Base-by-base conservation (phyloP, 92 coral and sea anemone genomes). In the Heliopora coerulea region DNA sequence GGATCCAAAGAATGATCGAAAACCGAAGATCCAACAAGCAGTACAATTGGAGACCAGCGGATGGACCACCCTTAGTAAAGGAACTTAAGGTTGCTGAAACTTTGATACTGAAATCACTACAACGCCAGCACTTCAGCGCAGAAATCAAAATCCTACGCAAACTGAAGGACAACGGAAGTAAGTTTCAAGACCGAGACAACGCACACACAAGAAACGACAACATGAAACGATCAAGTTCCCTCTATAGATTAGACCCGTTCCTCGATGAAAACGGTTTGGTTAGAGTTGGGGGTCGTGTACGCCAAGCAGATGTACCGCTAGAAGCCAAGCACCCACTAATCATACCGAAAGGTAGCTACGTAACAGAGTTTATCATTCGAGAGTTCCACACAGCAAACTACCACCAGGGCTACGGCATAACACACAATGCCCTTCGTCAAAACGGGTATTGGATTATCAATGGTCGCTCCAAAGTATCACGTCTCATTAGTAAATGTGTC, bases 1-100 rank as follows among this genome's bases (percentile, higher is more conserved):
- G 54, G 2, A 76, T 82, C 32, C 82, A 66, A 62, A 59, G 78
- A 50, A 83, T 83, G 87, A 78, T 78, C 27, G 69, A 70, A 61
- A 49, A 65, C 56, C 68, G 56, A 6, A 57, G 80, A 50, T 54
- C 77, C 13, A 72, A 78, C 75, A 50, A 70, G 35, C 83, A 83
- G 80, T 19, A 23, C 62, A 74, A 74, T 5, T 35, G 34, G 24
- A 78, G 78, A 58, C 73, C 86, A 13, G 0, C 30, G 31, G 4
- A 64, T 8, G 74, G 84, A 13, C 58, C 74, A 54, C 80, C 61
- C 21, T 41, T 46, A 21, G 84, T 80, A n/a, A 46, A 80, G 73
- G 84, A 61, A 72, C n/a, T n/a, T n/a, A n/a, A n/a, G n/a, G n/a
- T n/a, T n/a, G 68, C 48, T n/a, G 68, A 62, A 21, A 62, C 34